Percentiles rank a stretch among this genome's conserved stretches.
phyloP scores from a whole-genome alignment of 2,888 invertebrate genomes.

The Leucophenga maculata region DNA sequence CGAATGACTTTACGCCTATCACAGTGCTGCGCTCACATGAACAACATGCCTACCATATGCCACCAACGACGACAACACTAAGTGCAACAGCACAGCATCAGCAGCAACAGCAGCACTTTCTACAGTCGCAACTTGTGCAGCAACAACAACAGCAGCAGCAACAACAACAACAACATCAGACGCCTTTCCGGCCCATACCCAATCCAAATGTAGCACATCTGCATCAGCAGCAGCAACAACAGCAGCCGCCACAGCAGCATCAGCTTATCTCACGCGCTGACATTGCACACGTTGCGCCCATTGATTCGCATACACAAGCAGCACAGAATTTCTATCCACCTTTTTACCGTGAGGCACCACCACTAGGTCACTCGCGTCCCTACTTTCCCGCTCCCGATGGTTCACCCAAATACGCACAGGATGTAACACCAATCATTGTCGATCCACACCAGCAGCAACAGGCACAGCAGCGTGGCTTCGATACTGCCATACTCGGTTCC shows the following conservation, averaged over 20 bases:
- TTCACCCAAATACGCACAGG: constrained; percentile 60
- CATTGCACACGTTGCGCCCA: constrained; percentile 19
- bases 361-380: constrained; percentile 77
- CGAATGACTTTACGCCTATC: constrained; percentile 69
- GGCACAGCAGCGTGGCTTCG: constrained; percentile 69
- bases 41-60: constrained; percentile 65
- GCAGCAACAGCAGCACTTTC: constrained; percentile 10
- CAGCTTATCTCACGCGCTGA: constrained; percentile 52
- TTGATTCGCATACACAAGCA: constrained; percentile 72
- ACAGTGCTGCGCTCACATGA: constrained; percentile 69
- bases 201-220: constrained; percentile 36
- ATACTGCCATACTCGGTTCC: constrained; percentile 81
- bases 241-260: constrained; percentile 40
- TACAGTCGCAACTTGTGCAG: constrained; percentile 36
- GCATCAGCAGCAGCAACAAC: constrained; percentile 25
- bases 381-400: constrained; percentile 76
- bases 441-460: constrained; percentile 69
- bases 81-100: background rate
- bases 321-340: constrained; percentile 84
- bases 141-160: constrained; percentile 27
- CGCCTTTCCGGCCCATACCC: constrained; percentile 58
- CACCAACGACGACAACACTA: constrained; percentile 49
- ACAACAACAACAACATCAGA: constrained; percentile 43
- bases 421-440: constrained; percentile 72
- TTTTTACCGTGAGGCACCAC: constrained; percentile 78